Base-by-base conservation (phyloP, 2,888 invertebrate genomes). In the Leptopterna dolabrata region DNA sequence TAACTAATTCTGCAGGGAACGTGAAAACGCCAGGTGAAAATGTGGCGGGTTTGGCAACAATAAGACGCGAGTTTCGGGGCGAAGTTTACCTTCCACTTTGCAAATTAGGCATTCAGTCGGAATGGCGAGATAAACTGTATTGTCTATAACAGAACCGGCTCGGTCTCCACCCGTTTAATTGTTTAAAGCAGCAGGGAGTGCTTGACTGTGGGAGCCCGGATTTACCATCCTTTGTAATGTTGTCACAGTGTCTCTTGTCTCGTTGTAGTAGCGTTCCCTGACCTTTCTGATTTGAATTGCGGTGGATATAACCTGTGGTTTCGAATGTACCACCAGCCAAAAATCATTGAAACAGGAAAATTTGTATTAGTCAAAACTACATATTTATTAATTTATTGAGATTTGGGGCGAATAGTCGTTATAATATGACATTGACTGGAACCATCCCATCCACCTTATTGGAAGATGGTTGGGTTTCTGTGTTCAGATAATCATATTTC, bases 101-200 rank as follows among this genome's bases (percentile, higher is more conserved):
- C 71, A 84, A 84, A 84, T 84, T 84, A 84, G 84, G 71, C 84
- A 84, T 84, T 84, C 84, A 70, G 84, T 84, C 45, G 84, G 84
- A 84, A 84, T 71, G 71, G 84, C 27, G 84, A 84, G 84, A 84
- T 84, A 84, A 84, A 84, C 84, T 71, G 84, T 84, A 84, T 84
- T 84, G 84, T 84, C 84, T 71, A 41, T 51, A 80, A n/a, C n/a
- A 47, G 80, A 47, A 30, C 43, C 13, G 30, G 80, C 24, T 80
- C 27, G 80, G 47, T 16, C 80, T 36, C n/a, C 80, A 80, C 80
- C 80, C 47, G 80, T 80, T 80, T 80, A 80, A 80, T 80, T 80
- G 80, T 80, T 80, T 36, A 76, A 76, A 76, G 29, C 27, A 30
- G 27, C 71, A 3, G 27, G 27, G 71, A 30, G 7, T 19, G 51